A percentile compares a stretch with the other conserved stretches of the same genome.
Evolutionary conservation across 2,888 invertebrate species (phyloP).

Genomic region (Leptothorax acervorum): DNA sequence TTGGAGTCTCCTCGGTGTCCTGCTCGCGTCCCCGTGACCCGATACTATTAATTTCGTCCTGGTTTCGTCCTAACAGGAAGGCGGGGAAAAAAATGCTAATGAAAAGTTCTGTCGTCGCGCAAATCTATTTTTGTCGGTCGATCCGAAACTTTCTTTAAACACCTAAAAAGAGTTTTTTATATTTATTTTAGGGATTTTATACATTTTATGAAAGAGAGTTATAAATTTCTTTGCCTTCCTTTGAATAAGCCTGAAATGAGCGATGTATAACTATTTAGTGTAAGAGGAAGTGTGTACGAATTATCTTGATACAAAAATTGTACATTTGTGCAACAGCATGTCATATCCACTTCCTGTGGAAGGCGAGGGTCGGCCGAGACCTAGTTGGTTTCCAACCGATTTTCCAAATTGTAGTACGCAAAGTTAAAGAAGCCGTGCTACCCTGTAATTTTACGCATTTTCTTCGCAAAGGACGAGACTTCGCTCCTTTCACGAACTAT

Average conservation of each 20-base stretch:
- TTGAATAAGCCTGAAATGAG: neutral
- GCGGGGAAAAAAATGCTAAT: slow-evolving; percentile 44
- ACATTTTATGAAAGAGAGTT: neutral
- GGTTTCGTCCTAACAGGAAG: slow-evolving; percentile 39
- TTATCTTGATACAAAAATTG: slow-evolving; percentile 23
- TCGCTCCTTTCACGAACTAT: slow-evolving; percentile 53
- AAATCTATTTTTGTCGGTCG: slow-evolving; percentile 1
- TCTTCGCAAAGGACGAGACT: slow-evolving; percentile 51
- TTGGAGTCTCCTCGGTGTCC: slow-evolving; percentile 34
- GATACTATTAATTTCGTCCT: slow-evolving; percentile 70
- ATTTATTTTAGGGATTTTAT: neutral
- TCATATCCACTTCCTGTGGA: slow-evolving; percentile 37
- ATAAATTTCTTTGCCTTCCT: neutral
- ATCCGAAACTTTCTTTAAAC: neutral
- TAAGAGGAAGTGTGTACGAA: neutral
- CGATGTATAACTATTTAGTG: neutral
- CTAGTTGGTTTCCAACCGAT: slow-evolving; percentile 48
- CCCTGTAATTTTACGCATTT: slow-evolving; percentile 58
- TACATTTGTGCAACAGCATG: neutral
- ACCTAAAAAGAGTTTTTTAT: neutral
- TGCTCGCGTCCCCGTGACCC: slow-evolving; percentile 67
- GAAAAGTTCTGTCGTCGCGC: slow-evolving; percentile 54
- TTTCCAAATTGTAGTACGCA: slow-evolving; percentile 47
- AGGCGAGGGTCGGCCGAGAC: slow-evolving; percentile 10
- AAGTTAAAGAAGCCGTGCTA: slow-evolving; percentile 37